A percentile compares a stretch with the other conserved stretches of the same genome.
Evolutionary conservation across 35 echinoderm and acorn worm species (phyloP).

Genomic region (Strongylocentrotus purpuratus): DNA sequence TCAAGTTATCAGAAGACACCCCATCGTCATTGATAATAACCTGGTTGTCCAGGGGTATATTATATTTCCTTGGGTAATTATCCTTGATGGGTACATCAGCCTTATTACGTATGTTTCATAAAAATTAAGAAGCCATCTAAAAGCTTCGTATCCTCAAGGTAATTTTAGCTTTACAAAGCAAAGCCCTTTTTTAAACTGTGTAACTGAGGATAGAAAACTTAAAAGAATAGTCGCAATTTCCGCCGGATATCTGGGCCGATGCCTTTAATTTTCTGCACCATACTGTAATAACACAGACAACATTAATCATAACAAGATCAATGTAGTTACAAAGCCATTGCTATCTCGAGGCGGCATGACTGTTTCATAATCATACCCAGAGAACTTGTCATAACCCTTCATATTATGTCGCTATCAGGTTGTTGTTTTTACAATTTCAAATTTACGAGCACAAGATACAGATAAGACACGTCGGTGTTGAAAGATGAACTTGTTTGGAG

Average conservation of each 20-base stretch:
- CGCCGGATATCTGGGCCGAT: background rate
- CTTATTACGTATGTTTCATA: too few relatives aligned
- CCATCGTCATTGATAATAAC: too few relatives aligned
- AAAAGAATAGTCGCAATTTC: background rate
- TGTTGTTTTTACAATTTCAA: background rate
- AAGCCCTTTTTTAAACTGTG: background rate
- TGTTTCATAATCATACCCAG: background rate
- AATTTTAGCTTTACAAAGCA: background rate
- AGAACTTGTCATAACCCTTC: background rate
- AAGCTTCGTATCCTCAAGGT: too few relatives aligned
- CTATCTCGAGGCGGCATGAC: background rate
- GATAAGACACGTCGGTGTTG: background rate
- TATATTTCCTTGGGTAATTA: too few relatives aligned
- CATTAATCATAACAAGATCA: constrained; percentile 6
- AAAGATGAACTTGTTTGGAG: constrained; percentile 2
- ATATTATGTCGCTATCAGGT: background rate
- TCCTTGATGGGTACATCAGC: too few relatives aligned
- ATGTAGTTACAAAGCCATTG: background rate
- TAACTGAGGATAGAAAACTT: background rate
- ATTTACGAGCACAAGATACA: background rate
- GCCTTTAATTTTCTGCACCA: background rate
- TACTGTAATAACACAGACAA: constrained; percentile 12
- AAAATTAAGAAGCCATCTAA: too few relatives aligned
- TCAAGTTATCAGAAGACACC: too few relatives aligned
- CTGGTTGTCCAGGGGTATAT: too few relatives aligned